Evolutionary conservation across 1,140 invertebrate species (phyloP).

Genomic region (Orius laevigatus): DNA sequence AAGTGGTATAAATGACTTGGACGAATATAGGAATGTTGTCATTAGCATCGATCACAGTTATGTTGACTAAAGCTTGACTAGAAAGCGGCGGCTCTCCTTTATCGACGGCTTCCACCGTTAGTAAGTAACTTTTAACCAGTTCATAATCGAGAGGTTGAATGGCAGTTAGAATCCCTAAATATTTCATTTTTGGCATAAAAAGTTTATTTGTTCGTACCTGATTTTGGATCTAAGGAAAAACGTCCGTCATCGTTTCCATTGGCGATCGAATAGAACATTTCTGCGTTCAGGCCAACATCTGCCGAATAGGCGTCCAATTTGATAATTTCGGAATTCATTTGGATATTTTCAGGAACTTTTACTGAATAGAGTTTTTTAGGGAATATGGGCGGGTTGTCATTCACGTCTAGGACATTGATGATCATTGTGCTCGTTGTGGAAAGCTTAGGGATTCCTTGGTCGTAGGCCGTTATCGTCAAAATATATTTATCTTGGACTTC

Average conservation of each 20-base stretch:
- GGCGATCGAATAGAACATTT: constrained; percentile 77
- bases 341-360: constrained; percentile 58
- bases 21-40: constrained; percentile 76
- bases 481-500: constrained; percentile 73
- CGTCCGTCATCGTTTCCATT: constrained; percentile 77
- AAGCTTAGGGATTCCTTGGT: constrained; percentile 55
- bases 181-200: no score
- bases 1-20: constrained; percentile 59
- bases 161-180: constrained; percentile 49
- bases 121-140: constrained; percentile 62
- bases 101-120: constrained; percentile 82
- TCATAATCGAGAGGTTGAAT: constrained; percentile 72
- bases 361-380: constrained; percentile 34
- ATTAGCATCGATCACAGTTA: constrained; percentile 73
- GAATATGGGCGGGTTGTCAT: constrained; percentile 69
- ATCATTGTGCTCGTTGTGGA: constrained; percentile 36
- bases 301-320: constrained; percentile 76
- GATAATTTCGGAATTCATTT: constrained; percentile 57
- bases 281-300: constrained; percentile 83
- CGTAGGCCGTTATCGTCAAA: constrained; percentile 61
- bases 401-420: constrained; percentile 63
- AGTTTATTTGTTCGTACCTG: constrained; percentile 16
- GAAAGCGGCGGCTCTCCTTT: constrained; percentile 68
- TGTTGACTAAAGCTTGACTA: constrained; percentile 73
- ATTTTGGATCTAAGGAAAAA: constrained; percentile 55